Evolutionary conservation across 2,797 vertebrate genomes (phyloP).

Genomic region (Cynopterus sphinx): DNA sequence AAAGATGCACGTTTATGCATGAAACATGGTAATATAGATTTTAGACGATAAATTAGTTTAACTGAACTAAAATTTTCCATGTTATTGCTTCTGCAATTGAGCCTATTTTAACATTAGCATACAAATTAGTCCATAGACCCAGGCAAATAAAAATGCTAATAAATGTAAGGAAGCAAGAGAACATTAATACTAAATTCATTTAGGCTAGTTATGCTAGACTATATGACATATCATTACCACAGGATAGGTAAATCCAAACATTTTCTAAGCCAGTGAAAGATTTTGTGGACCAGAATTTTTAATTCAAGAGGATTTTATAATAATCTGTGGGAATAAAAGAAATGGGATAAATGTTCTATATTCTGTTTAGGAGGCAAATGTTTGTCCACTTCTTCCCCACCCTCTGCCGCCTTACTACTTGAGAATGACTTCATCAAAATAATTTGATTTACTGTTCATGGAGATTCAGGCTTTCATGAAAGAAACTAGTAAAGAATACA

Average conservation of each 20-base stretch:
- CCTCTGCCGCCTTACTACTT: background rate
- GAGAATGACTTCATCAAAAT: background rate
- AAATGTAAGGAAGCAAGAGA: conserved; percentile 55
- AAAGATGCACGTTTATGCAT: conserved; percentile 4
- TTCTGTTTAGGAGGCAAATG: conserved; percentile 8
- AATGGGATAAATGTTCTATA: background rate
- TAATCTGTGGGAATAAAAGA: background rate
- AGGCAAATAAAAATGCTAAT: conserved; percentile 69
- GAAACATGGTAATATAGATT: conserved; percentile 35
- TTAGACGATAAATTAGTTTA: conserved; percentile 59
- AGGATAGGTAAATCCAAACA: background rate
- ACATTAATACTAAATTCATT: conserved; percentile 55
- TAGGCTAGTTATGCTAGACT: conserved; percentile 39
- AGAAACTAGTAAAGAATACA: background rate
- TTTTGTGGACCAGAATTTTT: conserved; percentile 41
- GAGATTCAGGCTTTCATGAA: conserved; percentile 23
- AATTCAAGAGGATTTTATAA: conserved; percentile 40
- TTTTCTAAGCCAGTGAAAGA: conserved; percentile 40
- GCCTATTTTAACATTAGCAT: conserved; percentile 61
- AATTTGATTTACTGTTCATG: background rate
- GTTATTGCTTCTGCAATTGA: conserved; percentile 62
- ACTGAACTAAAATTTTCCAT: conserved; percentile 58
- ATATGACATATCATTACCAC: conserved; percentile 22
- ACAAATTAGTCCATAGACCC: conserved; percentile 42
- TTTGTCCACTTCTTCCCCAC: background rate